phyloP scores from a whole-genome alignment of 2,888 invertebrate genomes.

The Microdon myrmicae region DNA sequence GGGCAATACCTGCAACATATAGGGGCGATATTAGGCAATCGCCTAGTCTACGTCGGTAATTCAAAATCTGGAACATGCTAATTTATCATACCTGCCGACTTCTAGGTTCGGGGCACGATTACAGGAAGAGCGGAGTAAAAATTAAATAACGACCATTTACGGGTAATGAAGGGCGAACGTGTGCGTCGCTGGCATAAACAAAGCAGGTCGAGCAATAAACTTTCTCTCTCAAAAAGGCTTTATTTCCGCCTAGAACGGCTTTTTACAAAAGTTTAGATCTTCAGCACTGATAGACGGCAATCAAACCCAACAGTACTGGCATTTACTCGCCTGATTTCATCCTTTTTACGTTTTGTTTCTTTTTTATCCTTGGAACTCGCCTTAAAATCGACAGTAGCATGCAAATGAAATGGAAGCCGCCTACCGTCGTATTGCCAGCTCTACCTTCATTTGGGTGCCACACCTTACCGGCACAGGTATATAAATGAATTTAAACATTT shows the following conservation, averaged over 20 bases:
- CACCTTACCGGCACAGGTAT: slow-evolving; percentile 7
- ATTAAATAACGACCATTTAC: slow-evolving; percentile 4
- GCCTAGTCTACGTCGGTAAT: background rate
- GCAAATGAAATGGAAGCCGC: slow-evolving; percentile 12
- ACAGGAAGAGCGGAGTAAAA: background rate
- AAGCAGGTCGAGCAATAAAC: background rate
- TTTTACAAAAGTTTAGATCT: no score
- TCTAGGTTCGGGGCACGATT: slow-evolving; percentile 19
- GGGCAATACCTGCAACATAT: slow-evolving; percentile 2
- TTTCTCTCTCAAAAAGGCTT: slow-evolving; percentile 6
- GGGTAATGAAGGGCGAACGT: slow-evolving; percentile 4
- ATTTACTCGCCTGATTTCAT: slow-evolving; percentile 2
- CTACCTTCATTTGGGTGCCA: slow-evolving; percentile 3
- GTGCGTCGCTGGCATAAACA: slow-evolving; percentile 1
- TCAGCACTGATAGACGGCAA: no score
- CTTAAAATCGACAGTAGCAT: slow-evolving; percentile 10
- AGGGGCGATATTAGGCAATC: background rate
- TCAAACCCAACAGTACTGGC: no score
- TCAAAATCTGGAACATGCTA: slow-evolving; percentile 7
- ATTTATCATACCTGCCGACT: slow-evolving; percentile 24
- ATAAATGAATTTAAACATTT: slow-evolving; percentile 1
- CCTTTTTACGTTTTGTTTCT: no score
- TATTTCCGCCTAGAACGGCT: background rate
- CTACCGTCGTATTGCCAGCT: background rate
- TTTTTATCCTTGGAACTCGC: no score